A percentile compares a stretch with the other conserved stretches of the same genome.
Evolutionary conservation across 2,113 vertebrate species (phyloP).

Genomic region (Hypocryptadius cinnamomeus): DNA sequence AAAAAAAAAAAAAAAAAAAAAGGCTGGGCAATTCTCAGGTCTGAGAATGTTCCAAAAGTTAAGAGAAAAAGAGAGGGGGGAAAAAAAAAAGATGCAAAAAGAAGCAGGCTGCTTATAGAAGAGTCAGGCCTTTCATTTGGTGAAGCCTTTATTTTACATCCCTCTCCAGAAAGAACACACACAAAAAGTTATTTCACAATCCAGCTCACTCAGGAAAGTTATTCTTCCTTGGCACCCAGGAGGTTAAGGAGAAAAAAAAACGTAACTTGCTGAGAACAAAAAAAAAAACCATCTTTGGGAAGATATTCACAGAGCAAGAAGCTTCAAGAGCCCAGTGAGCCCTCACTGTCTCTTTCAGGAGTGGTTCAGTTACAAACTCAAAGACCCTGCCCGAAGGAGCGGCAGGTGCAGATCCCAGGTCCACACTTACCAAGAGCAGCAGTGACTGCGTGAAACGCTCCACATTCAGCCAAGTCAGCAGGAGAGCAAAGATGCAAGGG

Average conservation of each 20-base stretch:
- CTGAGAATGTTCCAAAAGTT: background rate
- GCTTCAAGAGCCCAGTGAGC: conserved; percentile 47
- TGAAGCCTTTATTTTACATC: conserved; percentile 43
- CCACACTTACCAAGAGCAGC: conserved; percentile 57
- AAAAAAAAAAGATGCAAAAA: background rate
- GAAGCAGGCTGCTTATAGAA: conserved; percentile 18
- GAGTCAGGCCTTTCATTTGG: conserved; percentile 42
- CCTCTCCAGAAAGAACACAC: conserved; percentile 6
- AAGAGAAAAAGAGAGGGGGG: background rate
- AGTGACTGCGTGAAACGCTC: background rate
- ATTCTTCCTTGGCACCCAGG: conserved; percentile 20
- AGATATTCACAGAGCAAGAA: conserved; percentile 72
- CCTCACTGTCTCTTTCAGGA: conserved; percentile 41
- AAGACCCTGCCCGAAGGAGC: conserved; percentile 68
- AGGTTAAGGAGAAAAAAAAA: background rate
- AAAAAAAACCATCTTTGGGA: conserved; percentile 67
- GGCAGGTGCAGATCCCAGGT: conserved; percentile 57
- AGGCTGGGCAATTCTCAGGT: background rate
- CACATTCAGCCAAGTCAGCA: background rate
- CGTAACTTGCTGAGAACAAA: background rate
- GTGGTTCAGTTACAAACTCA: conserved; percentile 42
- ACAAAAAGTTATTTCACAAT: conserved; percentile 28
- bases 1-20: background rate
- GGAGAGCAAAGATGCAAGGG: conserved; percentile 33
- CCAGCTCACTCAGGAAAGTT: conserved; percentile 49